Evolutionary conservation across 2,888 invertebrate genomes (phyloP), one percentile per base, ranked within the genome.

Genomic region (Chironomus tentans): DNA sequence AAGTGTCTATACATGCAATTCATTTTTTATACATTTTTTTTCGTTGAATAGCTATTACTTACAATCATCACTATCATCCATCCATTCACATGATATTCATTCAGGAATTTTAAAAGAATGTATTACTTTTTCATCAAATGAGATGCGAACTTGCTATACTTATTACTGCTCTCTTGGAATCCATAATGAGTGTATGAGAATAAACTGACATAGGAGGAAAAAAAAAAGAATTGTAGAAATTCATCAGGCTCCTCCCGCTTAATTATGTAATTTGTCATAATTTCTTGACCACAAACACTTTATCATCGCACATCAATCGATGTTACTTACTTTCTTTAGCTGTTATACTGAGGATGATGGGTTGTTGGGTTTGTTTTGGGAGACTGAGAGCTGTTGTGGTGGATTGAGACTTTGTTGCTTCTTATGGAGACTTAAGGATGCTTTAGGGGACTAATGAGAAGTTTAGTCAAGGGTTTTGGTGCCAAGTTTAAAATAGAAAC

Each of bases 221-320:
- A 18, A 62, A 62, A 18, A 7, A 65, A 22, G 62, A 24, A 24
- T 21, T 65, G 56, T 21, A 56, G 56, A 56, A 56, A 18, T 56
- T 56, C 47, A 38, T 38, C 38, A 70, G 18, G 46, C 68, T 68
- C 68, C 70, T 50, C 70, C 38, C n/a, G 46, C 22, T 62, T 72
- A 72, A 72, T 72, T 72, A 72, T 62, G 72, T 72, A 72, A 72
- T 72, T 72, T 72, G 72, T 72, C 72, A 71, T 71, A 71, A 71
- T 71, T 71, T 71, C 56, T 65, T 71, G 61, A 72, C 62, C 72
- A 62, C 72, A 72, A 71, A 72, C 46, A 62, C 72, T 72, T 62
- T 18, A 72, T 72, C 72, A 72, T 72, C 15, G 15, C 56, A 50
- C 28, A 70, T 65, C 65, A 65, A 65, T 65, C 65, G 24, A 65